phyloP scores from a whole-genome alignment of 2,113 vertebrate genomes.

The Alexandromys fortis region DNA sequence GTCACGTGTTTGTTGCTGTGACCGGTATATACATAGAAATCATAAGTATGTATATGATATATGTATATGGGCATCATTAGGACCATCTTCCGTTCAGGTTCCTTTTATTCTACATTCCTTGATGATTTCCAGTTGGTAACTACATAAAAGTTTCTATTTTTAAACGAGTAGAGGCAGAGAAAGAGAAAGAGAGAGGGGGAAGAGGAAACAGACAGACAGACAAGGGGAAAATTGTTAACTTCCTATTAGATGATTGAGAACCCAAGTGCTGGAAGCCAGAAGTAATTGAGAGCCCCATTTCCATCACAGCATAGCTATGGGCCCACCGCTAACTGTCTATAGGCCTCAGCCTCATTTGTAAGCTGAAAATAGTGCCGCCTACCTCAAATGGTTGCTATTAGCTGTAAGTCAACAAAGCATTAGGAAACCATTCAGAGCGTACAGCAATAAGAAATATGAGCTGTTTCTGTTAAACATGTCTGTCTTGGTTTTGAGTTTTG shows the following conservation, averaged over 20 bases:
- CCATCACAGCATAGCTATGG: not conserved
- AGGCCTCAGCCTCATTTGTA: not conserved
- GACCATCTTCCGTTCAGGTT: not conserved
- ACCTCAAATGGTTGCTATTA: not conserved
- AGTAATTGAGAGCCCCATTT: not conserved
- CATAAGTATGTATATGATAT: not conserved
- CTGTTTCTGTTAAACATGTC: not conserved
- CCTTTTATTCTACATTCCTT: conserved; percentile 17
- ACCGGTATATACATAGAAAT: not conserved
- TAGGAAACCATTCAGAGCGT: not conserved
- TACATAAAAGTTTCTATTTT: conserved; percentile 12
- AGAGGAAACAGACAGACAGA: too few species aligned
- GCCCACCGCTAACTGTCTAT: not conserved
- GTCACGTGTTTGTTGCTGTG: not conserved
- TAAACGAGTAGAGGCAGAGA: not conserved
- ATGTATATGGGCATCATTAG: not conserved
- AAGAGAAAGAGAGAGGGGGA: not conserved
- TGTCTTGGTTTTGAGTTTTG: not conserved
- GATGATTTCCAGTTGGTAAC: not conserved
- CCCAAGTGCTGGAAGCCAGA: not conserved
- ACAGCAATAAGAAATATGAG: not conserved
- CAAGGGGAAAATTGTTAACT: not conserved
- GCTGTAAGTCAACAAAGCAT: not conserved
- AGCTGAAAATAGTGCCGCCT: not conserved
- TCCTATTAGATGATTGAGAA: not conserved